phyloP scores from a whole-genome alignment of 2,113 vertebrate species.

The Triplophysa tibetana region DNA sequence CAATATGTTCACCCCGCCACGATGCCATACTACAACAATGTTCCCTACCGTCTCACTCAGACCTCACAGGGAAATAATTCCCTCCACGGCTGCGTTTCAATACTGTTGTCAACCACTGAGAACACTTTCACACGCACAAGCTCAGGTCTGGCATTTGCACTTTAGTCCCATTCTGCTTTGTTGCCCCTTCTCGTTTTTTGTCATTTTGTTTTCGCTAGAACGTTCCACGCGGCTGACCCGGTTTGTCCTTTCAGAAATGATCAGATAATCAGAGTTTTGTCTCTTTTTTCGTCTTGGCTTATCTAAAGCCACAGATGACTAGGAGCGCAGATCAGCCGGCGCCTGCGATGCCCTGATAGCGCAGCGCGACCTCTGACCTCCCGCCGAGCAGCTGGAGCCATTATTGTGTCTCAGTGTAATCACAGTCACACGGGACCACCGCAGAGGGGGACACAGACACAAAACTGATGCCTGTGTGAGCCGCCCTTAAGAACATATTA shows the following conservation, averaged over 20 bases:
- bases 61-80: constrained; percentile 15
- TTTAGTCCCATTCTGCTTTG: not conserved
- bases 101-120: not conserved
- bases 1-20: constrained; percentile 40
- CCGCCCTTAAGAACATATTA: not conserved
- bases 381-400: constrained; percentile 23
- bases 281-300: constrained; percentile 43
- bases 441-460: constrained; percentile 13
- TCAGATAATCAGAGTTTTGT: constrained; percentile 52
- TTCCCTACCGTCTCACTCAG: not conserved
- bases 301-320: constrained; percentile 60
- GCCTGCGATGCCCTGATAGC: constrained; percentile 55
- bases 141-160: constrained; percentile 14
- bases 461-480: not conserved
- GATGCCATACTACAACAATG: constrained; percentile 1
- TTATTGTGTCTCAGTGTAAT: constrained; percentile 38
- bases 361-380: constrained; percentile 53
- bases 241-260: constrained; percentile 49
- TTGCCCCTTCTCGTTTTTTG: constrained; percentile 25
- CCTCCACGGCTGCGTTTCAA: not conserved
- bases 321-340: constrained; percentile 46
- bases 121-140: not conserved
- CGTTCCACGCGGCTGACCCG: constrained; percentile 39
- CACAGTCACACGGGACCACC: constrained; percentile 29
- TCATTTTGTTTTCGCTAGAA: constrained; percentile 16